Evolutionary conservation across 2,113 vertebrate species (phyloP).

Genomic region (Indicator maculatus): DNA sequence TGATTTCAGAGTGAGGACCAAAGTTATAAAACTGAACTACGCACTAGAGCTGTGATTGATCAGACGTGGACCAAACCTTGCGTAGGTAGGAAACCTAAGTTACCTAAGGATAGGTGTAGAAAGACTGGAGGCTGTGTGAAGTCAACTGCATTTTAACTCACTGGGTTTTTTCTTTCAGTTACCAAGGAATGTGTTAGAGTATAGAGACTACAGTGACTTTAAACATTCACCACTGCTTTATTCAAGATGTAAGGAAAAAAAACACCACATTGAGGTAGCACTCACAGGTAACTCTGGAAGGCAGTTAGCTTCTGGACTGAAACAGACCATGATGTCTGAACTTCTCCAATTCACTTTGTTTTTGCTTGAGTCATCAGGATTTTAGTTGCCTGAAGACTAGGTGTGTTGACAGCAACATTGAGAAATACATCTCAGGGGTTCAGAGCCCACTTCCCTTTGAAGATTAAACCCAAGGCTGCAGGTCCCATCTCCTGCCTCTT

Average conservation of each 20-base stretch:
- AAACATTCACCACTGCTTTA: neutral
- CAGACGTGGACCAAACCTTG: neutral
- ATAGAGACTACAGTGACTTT: neutral
- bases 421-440: neutral
- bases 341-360: neutral
- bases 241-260: neutral
- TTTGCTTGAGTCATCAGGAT: neutral
- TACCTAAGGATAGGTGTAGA: neutral
- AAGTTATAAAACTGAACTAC: neutral
- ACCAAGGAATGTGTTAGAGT: neutral
- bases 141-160: neutral
- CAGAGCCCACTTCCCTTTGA: neutral
- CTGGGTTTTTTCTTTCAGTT: neutral
- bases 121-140: fast-evolving
- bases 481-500: neutral
- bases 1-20: neutral
- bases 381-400: neutral
- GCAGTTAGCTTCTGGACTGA: neutral
- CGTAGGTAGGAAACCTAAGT: neutral
- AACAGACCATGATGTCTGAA: neutral
- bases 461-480: neutral
- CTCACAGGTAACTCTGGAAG: neutral
- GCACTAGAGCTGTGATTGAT: neutral
- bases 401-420: neutral
- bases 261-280: neutral